These are phyloP conservation scores for Galleria mellonella DNA, from an alignment of 1,140 invertebrate species.

Conservation along the genomic window DNA sequence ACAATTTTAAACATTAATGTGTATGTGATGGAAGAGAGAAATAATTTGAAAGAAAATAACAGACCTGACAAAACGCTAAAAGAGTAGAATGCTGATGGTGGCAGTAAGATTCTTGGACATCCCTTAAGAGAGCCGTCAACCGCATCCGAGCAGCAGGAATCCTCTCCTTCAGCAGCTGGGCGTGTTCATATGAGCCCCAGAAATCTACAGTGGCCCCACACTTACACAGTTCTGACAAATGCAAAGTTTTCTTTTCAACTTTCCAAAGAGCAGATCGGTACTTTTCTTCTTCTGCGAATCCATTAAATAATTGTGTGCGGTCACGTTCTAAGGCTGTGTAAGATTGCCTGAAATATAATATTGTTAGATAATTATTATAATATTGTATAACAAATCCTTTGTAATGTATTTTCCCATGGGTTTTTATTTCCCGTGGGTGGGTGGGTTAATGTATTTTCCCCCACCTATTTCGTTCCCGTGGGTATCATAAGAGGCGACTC, in stretches of 20 bases:
- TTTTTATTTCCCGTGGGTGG: no score
- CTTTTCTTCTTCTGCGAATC: conserved; percentile 42
- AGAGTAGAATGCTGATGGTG: conserved; percentile 51
- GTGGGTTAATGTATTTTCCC: no score
- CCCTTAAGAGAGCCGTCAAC: conserved; percentile 34
- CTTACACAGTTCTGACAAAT: conserved; percentile 27
- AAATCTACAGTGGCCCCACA: conserved; percentile 33
- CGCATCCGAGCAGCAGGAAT: conserved; percentile 40
- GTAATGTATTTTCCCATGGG: not conserved
- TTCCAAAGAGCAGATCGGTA: conserved; percentile 34
- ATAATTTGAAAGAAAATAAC: conserved; percentile 1
- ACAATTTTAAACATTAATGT: no score
- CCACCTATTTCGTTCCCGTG: no score
- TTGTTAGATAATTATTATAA: not conserved
- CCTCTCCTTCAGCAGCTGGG: conserved; percentile 38
- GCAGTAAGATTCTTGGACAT: conserved; percentile 54
- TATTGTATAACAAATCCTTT: not conserved
- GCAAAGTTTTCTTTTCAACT: conserved; percentile 30
- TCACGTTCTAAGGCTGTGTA: conserved; percentile 44
- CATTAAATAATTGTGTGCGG: conserved; percentile 22
- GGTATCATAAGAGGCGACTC: no score
- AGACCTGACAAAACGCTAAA: conserved; percentile 49
- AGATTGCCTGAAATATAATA: conserved; percentile 32
- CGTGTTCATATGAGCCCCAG: conserved; percentile 36
- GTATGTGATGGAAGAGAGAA: no score